Percentiles rank a stretch among this genome's conserved stretches.
Conservation (phyloP, 1,140 invertebrate genomes). For the Bombyx mandarina region DNA sequence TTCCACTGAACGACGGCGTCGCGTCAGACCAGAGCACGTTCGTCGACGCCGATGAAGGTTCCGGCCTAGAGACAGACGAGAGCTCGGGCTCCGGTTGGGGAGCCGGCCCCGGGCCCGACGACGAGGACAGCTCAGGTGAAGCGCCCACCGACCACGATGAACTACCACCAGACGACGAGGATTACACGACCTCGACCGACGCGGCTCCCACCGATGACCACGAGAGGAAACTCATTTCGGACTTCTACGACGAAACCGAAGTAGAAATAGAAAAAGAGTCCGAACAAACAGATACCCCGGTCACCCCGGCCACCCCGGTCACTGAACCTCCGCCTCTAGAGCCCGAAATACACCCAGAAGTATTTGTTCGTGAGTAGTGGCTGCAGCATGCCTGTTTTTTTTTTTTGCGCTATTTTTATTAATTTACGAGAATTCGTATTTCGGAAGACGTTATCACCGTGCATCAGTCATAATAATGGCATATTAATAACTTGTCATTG, state of each 20-base stretch:
- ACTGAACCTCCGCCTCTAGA: conserved; percentile 27
- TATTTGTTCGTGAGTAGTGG: conserved; percentile 67
- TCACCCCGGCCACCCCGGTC: conserved; percentile 13
- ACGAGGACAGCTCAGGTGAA: conserved; percentile 69
- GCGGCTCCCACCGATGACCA: conserved; percentile 9
- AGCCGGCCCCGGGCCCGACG: conserved; percentile 62
- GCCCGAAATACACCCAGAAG: conserved; percentile 36
- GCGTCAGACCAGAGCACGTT: conserved; percentile 46
- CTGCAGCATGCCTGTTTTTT: conserved; percentile 62
- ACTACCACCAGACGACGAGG: conserved; percentile 52
- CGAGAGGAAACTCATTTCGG: conserved; percentile 5
- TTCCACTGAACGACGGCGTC: conserved; percentile 39
- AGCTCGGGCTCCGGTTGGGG: conserved; percentile 70
- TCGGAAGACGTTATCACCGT: no score
- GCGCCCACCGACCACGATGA: conserved; percentile 16
- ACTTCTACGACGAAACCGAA: not conserved
- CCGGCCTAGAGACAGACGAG: conserved; percentile 66
- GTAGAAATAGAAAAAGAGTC: conserved; percentile 10
- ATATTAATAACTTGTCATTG: no score
- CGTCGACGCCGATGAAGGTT: conserved; percentile 66
- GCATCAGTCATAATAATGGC: no score
- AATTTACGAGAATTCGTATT: not conserved
- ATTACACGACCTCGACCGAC: conserved; percentile 25
- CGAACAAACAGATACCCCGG: conserved; percentile 22
- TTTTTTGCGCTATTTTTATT: conserved; percentile 45